Evolutionary conservation across 2,888 invertebrate genomes (phyloP).

Genomic region (Polietes domitor): DNA sequence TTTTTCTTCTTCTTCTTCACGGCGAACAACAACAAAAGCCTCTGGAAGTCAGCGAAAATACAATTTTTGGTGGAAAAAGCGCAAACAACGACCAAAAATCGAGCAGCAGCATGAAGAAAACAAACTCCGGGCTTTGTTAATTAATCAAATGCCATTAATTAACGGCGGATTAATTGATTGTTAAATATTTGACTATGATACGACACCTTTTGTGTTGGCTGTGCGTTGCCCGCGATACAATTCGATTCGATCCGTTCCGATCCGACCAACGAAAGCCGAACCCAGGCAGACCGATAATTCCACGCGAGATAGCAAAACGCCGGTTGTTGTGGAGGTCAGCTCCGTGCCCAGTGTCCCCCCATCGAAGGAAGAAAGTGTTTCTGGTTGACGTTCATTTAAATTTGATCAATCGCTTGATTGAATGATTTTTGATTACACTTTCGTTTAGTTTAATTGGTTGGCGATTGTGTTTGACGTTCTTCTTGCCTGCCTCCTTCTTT

Average conservation of each 20-base stretch:
- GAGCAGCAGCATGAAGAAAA: not conserved
- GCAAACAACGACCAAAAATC: not conserved
- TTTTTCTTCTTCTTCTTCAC: not conserved
- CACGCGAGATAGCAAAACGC: not conserved
- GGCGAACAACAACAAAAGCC: conserved; percentile 33
- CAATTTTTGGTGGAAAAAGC: conserved; percentile 9
- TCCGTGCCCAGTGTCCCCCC: not conserved
- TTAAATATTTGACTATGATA: conserved; percentile 8
- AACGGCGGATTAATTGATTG: conserved; percentile 27
- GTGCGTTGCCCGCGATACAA: not conserved
- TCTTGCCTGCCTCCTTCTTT: not conserved
- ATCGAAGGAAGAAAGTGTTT: conserved; percentile 3
- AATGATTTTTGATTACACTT: conserved; percentile 11
- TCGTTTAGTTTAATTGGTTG: not conserved
- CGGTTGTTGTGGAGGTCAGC: conserved; percentile 30
- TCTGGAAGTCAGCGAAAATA: conserved; percentile 38
- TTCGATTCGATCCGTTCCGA: no score
- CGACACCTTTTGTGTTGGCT: not conserved
- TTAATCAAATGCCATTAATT: conserved; percentile 47
- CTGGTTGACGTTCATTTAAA: not conserved
- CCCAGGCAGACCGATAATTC: not conserved
- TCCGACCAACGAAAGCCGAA: not conserved
- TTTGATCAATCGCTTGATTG: conserved; percentile 11
- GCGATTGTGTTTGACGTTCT: not conserved
- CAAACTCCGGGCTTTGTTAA: conserved; percentile 9